These are phyloP conservation scores for Corydoras sp. DNA, from an alignment of 2,113 vertebrate species.

Conservation along the genomic window DNA sequence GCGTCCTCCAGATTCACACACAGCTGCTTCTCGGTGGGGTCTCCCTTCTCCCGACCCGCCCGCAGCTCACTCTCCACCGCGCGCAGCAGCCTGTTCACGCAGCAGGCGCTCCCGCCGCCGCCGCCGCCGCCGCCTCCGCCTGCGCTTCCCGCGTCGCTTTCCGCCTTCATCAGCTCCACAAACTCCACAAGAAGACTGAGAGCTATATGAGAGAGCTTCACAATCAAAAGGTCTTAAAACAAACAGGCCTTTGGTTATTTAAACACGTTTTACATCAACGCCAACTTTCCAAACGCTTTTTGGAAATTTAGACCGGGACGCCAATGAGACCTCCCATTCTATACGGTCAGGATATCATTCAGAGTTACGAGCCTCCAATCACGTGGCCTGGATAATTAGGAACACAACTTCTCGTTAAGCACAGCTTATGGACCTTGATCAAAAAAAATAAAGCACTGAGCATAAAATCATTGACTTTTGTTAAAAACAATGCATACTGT, in stretches of 20 bases:
- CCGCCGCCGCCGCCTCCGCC: slow-evolving; percentile 57
- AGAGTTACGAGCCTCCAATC: too few relatives aligned
- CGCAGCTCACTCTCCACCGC: slow-evolving; percentile 85
- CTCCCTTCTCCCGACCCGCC: slow-evolving; percentile 87
- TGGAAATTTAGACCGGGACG: too few relatives aligned
- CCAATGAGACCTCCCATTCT: too few relatives aligned
- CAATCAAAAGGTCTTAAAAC: background rate
- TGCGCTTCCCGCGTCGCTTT: slow-evolving; percentile 32
- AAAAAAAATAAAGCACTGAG: too few relatives aligned
- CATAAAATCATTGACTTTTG: too few relatives aligned
- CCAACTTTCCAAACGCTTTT: too few relatives aligned
- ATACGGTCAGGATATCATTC: too few relatives aligned
- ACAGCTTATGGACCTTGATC: too few relatives aligned
- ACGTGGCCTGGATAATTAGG: too few relatives aligned
- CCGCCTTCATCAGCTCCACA: slow-evolving; percentile 63
- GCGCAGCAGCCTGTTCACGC: slow-evolving; percentile 79
- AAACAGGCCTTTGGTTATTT: background rate
- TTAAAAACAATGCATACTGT: too few relatives aligned
- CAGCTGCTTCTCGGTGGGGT: slow-evolving; percentile 88
- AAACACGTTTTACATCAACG: too few relatives aligned
- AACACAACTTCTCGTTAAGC: too few relatives aligned
- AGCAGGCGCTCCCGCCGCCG: slow-evolving; percentile 55
- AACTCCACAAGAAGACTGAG: background rate
- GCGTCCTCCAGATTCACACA: slow-evolving; percentile 84
- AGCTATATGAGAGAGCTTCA: background rate